phyloP scores from a whole-genome alignment of 2,113 vertebrate genomes.

The Cinclus mexicanus region DNA sequence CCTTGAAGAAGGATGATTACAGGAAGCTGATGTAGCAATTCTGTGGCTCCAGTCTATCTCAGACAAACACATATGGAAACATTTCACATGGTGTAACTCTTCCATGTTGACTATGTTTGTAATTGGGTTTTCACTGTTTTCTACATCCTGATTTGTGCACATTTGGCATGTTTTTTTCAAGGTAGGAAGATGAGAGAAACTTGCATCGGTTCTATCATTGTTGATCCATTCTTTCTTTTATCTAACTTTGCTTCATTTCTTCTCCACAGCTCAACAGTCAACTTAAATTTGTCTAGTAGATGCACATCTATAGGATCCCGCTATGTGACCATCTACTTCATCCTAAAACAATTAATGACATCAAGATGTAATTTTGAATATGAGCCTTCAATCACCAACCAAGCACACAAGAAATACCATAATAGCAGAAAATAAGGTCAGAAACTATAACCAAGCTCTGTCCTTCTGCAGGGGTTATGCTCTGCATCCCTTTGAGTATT shows the following conservation, averaged over 20 bases:
- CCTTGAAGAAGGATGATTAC: neutral
- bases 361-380: neutral
- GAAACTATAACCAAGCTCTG: neutral
- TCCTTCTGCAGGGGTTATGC: neutral
- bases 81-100: neutral
- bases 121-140: neutral
- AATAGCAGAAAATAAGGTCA: neutral
- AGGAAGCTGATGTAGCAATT: slow-evolving; percentile 10
- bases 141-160: neutral
- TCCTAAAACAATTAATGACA: neutral
- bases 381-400: neutral
- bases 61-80: neutral
- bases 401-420: neutral
- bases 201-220: neutral
- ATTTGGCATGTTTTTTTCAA: neutral
- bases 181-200: neutral
- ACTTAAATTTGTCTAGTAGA: neutral
- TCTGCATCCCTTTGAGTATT: neutral
- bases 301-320: neutral
- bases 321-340: neutral
- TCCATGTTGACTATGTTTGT: neutral
- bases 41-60: neutral
- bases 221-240: neutral
- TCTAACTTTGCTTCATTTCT: neutral
- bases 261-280: neutral